These are phyloP conservation scores for Eulimnadia texana DNA, from an alignment of 1,140 invertebrate species.

Conservation along the genomic window DNA sequence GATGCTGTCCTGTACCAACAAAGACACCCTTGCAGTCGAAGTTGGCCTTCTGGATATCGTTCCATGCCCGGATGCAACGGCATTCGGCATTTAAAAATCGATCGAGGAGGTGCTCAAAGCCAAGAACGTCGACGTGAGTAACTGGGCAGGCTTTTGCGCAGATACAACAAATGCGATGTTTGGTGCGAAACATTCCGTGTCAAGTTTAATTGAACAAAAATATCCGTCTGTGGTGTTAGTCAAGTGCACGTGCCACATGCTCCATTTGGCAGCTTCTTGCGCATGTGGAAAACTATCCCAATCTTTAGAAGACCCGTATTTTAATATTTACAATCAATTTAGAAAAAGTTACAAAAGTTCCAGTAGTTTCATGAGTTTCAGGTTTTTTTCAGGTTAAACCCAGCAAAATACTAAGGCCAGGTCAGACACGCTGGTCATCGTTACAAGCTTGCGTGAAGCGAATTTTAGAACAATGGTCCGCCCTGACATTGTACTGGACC, in stretches of 20 bases:
- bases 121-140: too few relatives aligned
- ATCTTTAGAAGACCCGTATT: constrained; percentile 22
- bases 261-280: constrained; percentile 23
- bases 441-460: constrained; percentile 25
- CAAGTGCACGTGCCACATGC: constrained; percentile 27
- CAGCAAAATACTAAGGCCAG: constrained; percentile 26
- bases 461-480: constrained; percentile 26
- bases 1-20: too few relatives aligned
- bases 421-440: constrained; percentile 29
- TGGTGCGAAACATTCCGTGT: too few relatives aligned
- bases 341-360: constrained; percentile 23
- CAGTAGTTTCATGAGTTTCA: constrained; percentile 25
- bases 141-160: too few relatives aligned
- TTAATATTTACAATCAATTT: constrained; percentile 26
- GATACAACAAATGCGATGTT: too few relatives aligned
- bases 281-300: constrained; percentile 24
- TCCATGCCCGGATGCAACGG: too few relatives aligned
- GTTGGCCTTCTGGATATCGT: too few relatives aligned
- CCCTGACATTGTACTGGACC: constrained; percentile 26
- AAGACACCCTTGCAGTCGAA: too few relatives aligned
- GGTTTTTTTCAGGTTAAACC: constrained; percentile 24
- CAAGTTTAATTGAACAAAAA: too few relatives aligned
- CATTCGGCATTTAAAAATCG: too few relatives aligned
- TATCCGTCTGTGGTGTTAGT: constrained; percentile 23
- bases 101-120: too few relatives aligned